These are phyloP conservation scores for Chiloscyllium plagiosum DNA, from an alignment of 2,113 vertebrate species.

Conservation along the genomic window DNA sequence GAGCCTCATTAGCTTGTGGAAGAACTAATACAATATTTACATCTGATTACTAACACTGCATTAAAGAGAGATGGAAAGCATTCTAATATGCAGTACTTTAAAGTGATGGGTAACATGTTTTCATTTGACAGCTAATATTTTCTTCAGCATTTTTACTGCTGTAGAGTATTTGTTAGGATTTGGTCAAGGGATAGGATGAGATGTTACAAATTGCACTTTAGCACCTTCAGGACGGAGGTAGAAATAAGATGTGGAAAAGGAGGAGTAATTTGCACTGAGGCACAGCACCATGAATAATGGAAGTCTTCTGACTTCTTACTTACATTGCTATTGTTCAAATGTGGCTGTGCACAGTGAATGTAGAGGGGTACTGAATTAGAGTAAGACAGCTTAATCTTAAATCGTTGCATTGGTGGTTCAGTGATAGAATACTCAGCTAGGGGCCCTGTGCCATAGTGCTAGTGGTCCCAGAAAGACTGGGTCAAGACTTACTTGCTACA, in stretches of 20 bases:
- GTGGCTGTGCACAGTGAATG: not conserved
- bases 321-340: not conserved
- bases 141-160: not conserved
- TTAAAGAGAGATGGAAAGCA: not conserved
- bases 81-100: not conserved
- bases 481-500: too few species aligned
- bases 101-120: not conserved
- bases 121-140: not conserved
- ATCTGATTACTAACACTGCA: conserved; percentile 18
- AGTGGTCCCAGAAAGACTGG: too few species aligned
- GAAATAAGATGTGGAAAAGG: too few species aligned
- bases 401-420: too few species aligned
- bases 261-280: not conserved
- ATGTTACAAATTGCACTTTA: not conserved
- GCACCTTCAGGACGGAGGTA: too few species aligned
- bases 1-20: not conserved
- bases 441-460: too few species aligned
- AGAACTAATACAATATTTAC: conserved; percentile 34
- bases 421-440: too few species aligned
- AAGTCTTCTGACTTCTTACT: not conserved
- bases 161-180: not conserved
- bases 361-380: not conserved
- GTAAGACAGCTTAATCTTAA: not conserved
- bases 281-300: not conserved
- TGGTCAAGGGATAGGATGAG: not conserved